phyloP scores from a whole-genome alignment of 2,113 vertebrate species.

The Pao palembangensis region DNA sequence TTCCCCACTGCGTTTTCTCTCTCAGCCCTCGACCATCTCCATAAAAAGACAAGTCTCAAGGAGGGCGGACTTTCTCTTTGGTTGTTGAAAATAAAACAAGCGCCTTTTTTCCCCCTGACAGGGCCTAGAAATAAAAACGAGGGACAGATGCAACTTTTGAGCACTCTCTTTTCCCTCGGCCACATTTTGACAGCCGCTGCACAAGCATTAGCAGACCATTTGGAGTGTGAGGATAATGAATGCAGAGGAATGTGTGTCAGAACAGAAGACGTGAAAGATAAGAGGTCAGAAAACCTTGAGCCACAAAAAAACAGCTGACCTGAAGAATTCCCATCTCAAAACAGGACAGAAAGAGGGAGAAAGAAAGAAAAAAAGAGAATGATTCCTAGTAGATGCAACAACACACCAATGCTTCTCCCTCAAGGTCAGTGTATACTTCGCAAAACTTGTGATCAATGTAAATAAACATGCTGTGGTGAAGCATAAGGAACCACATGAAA shows the following conservation, averaged over 20 bases:
- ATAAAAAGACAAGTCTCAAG: conserved; percentile 69
- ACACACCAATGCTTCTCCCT: conserved; percentile 25
- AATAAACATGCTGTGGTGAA: conserved; percentile 43
- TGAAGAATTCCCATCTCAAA: neutral
- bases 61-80: conserved; percentile 43
- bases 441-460: conserved; percentile 38
- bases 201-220: neutral
- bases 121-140: neutral
- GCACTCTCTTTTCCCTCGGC: no score
- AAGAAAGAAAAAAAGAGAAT: neutral
- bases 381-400: conserved; percentile 10
- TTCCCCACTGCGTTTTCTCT: conserved; percentile 32
- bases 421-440: conserved; percentile 35
- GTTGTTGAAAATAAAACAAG: conserved; percentile 67
- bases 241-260: conserved; percentile 2
- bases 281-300: conserved; percentile 5
- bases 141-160: neutral
- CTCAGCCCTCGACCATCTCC: conserved; percentile 47
- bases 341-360: no score
- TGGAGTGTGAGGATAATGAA: conserved; percentile 3
- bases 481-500: conserved; percentile 28
- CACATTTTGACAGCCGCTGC: neutral
- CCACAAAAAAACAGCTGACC: neutral
- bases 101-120: conserved; percentile 36
- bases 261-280: conserved; percentile 4